Percentiles rank a stretch among this genome's conserved stretches.
Evolutionary conservation across 2,797 vertebrate species (phyloP).

Genomic region (Cynopterus sphinx): DNA sequence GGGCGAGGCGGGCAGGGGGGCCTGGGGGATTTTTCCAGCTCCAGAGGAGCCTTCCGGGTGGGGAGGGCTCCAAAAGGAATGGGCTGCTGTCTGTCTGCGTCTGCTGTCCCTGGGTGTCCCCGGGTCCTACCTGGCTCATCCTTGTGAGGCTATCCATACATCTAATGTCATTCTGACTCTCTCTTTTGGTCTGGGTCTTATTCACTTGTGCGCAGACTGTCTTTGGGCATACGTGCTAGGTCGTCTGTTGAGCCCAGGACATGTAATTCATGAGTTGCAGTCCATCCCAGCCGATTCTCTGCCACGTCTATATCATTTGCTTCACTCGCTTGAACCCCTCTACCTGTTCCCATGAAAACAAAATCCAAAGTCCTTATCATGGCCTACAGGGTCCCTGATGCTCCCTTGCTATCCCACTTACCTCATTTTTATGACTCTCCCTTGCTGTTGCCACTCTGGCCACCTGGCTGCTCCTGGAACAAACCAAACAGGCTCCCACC

Average conservation of each 20-base stretch:
- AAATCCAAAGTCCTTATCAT: background rate
- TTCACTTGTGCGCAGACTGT: background rate
- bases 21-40: slow-evolving; percentile 41
- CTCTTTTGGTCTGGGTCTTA: background rate
- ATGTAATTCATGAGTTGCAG: background rate
- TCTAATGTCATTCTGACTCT: background rate
- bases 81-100: slow-evolving; percentile 5
- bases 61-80: slow-evolving; percentile 22
- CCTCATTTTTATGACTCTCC: background rate
- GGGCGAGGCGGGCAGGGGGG: slow-evolving; percentile 48
- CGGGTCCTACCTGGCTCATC: slow-evolving; percentile 13
- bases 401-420: background rate
- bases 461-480: background rate
- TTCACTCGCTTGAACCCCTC: background rate
- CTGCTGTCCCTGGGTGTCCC: slow-evolving; percentile 8
- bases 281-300: background rate
- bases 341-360: background rate
- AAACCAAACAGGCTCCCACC: background rate
- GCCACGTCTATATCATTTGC: background rate
- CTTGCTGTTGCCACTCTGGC: background rate
- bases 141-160: background rate
- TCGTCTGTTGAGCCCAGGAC: background rate
- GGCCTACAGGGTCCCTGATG: fast-evolving
- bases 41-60: slow-evolving; percentile 49
- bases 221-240: background rate